Evolutionary conservation across 2,797 vertebrate species (phyloP), one percentile per base, ranked within the genome.

Genomic region (Tenualosa ilisha): DNA sequence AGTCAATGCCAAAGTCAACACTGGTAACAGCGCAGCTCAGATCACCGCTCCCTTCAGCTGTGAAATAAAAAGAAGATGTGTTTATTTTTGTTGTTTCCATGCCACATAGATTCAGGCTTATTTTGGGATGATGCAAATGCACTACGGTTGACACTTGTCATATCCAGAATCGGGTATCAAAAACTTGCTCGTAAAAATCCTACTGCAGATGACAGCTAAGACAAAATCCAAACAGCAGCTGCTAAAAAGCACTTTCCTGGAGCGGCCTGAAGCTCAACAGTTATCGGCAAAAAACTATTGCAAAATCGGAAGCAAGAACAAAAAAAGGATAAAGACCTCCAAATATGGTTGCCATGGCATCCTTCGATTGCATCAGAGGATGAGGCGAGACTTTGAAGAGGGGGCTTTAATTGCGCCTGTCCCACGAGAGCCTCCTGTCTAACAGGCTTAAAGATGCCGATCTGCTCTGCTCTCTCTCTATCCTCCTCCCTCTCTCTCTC

Each of bases 291-390:
- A 75, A 75, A 24, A 75, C 15, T 72, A 43, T 31, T 40, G 68
- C 37, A 12, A 75, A 43, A n/a, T 6, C 7, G 17, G 56, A 24
- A n/a, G 8, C 59, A 63, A 79, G 40, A 15, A 24, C 8, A 6
- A 11, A 46, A 46, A 79, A 46, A 79, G 40, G 68, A 75, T 37
- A 11, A 22, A 43, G 72, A 79, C 40, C 20, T 40, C 40, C 37
- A 79, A 79, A 79, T 43, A 79, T 79, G 72, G 72, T 79, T 79
- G 72, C 72, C 72, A 79, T 79, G 72, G 72, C 20, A 37, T 43
- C 72, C 15, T 79, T 46, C 40, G 15, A 46, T 79, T 46, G 37
- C 72, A 79, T 79, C 72, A 79, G 72, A 22, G 72, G 72, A 79
- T 79, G 72, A 46, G 72, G 72, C 72, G 72, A 79, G 40, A 46